phyloP scores from a whole-genome alignment of 2,888 invertebrate species.

The Rapana venosa region DNA sequence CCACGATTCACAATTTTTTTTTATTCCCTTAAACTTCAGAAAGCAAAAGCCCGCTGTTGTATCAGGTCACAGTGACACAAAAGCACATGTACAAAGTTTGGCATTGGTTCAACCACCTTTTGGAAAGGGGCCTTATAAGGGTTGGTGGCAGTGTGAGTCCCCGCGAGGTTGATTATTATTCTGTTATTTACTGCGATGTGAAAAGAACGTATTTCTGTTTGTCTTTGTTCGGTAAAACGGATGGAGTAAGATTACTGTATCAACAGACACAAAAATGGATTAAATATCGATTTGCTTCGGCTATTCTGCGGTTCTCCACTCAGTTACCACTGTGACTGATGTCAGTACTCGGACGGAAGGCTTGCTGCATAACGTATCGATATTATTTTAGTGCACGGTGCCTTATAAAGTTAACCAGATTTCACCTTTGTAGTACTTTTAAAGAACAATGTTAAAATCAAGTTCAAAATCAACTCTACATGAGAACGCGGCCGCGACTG shows the following conservation, averaged over 20 bases:
- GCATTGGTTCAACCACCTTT: conserved; percentile 27
- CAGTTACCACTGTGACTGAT: too few species aligned
- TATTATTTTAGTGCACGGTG: too few species aligned
- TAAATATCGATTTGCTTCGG: too few species aligned
- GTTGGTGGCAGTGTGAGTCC: neutral
- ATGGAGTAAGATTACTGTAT: neutral
- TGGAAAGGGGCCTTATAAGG: neutral
- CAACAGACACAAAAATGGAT: neutral
- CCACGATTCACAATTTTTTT: neutral
- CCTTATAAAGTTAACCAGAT: too few species aligned
- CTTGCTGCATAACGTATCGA: too few species aligned
- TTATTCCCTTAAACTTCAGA: neutral
- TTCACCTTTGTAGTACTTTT: too few species aligned
- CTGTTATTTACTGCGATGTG: neutral
- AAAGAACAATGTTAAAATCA: too few species aligned
- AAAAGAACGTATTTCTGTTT: neutral
- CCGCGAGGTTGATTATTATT: neutral
- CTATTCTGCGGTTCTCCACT: too few species aligned
- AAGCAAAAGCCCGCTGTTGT: neutral
- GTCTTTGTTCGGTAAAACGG: neutral
- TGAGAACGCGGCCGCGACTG: too few species aligned
- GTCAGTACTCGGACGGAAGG: too few species aligned
- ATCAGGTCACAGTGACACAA: conserved; percentile 19
- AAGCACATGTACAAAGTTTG: conserved; percentile 7
- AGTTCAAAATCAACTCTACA: too few species aligned